Conservation (phyloP, 1,140 invertebrate genomes). For the Battus philenor region DNA sequence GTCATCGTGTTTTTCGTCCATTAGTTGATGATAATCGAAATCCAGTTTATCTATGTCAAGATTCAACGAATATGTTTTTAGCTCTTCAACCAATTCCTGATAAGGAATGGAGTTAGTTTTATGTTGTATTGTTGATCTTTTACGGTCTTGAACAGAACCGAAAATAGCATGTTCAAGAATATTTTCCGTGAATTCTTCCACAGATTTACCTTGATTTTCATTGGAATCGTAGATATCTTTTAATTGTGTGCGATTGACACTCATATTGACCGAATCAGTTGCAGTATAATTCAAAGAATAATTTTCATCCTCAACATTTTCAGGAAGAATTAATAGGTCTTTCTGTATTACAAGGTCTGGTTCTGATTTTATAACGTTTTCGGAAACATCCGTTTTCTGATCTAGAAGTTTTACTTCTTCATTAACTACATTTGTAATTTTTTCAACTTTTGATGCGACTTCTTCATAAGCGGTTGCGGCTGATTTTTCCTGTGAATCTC, state of each 20-base stretch:
- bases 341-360: not conserved
- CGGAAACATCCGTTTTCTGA: not conserved
- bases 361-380: slow-evolving; percentile 1
- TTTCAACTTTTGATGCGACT: slow-evolving; percentile 1
- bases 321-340: not conserved
- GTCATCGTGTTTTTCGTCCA: slow-evolving; percentile 22
- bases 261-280: too few relatives aligned
- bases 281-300: not conserved
- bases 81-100: slow-evolving; percentile 42
- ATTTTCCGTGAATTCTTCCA: slow-evolving; percentile 25
- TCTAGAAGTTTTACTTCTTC: too few relatives aligned
- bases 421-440: not conserved
- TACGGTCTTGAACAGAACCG: slow-evolving; percentile 69
- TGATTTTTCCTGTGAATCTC: not conserved
- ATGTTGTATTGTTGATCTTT: slow-evolving; percentile 29
- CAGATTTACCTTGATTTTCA: not conserved
- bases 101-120: slow-evolving; percentile 44
- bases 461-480: not conserved
- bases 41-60: slow-evolving; percentile 44
- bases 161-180: slow-evolving; percentile 65
- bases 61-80: slow-evolving; percentile 54
- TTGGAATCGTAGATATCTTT: not conserved
- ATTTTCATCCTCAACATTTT: slow-evolving; percentile 4
- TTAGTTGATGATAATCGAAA: slow-evolving; percentile 42
- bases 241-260: too few relatives aligned